A percentile compares a stretch with the other conserved stretches of the same genome.
phyloP scores from a whole-genome alignment of 2,888 invertebrate genomes.

The Heliconius ismenius region DNA sequence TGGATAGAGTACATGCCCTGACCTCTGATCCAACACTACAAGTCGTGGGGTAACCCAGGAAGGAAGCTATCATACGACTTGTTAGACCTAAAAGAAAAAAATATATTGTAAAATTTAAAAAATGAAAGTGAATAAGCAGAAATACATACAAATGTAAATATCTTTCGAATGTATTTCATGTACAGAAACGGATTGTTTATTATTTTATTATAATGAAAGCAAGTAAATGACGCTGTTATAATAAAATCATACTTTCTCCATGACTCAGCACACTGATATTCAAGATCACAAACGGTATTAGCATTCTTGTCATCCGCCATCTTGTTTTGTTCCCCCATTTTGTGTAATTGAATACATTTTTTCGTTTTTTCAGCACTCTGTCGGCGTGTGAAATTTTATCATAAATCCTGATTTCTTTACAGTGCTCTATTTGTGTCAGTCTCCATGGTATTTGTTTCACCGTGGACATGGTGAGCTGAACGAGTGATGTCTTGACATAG shows the following conservation, averaged over 20 bases:
- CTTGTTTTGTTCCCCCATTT: conserved; percentile 55
- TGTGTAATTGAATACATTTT: conserved; percentile 37
- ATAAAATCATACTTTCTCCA: conserved; percentile 56
- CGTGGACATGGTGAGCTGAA: conserved; percentile 65
- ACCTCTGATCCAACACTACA: conserved; percentile 82
- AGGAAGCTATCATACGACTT: conserved; percentile 78
- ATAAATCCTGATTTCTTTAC: conserved; percentile 45
- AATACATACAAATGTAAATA: conserved; percentile 6
- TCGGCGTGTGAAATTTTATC: conserved; percentile 11
- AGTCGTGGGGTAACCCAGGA: conserved; percentile 82
- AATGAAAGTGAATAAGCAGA: not conserved
- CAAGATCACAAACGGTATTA: conserved; percentile 66
- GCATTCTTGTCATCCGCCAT: conserved; percentile 60
- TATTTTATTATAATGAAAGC: conserved; percentile 18
- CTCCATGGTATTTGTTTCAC: conserved; percentile 59
- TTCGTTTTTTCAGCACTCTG: conserved; percentile 34
- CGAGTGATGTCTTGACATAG: conserved; percentile 64
- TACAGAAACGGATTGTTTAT: conserved; percentile 6
- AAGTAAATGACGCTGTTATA: conserved; percentile 16
- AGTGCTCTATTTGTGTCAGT: conserved; percentile 41
- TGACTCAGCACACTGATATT: conserved; percentile 59
- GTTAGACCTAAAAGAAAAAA: conserved; percentile 61
- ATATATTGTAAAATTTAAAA: not conserved
- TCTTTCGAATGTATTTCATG: conserved; percentile 12
- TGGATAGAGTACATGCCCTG: conserved; percentile 85